phyloP scores from a whole-genome alignment of 2,888 invertebrate species.

The Anaspis maculata region DNA sequence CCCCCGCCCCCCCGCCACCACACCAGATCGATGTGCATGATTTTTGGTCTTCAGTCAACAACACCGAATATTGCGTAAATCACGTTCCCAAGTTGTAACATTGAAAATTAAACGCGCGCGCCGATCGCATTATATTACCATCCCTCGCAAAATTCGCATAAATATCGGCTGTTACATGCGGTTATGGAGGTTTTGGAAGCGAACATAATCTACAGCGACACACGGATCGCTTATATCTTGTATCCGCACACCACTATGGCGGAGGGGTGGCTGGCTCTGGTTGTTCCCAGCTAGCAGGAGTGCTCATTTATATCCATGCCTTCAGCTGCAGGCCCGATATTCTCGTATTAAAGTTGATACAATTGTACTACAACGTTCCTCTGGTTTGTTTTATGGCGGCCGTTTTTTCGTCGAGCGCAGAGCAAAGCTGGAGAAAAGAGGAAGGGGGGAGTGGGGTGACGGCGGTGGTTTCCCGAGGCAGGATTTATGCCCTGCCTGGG shows the following conservation, averaged over 20 bases:
- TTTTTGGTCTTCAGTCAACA: too few relatives aligned
- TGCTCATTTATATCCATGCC: conserved; percentile 28
- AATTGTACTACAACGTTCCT: conserved; percentile 24
- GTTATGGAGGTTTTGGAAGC: conserved; percentile 15
- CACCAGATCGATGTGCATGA: too few relatives aligned
- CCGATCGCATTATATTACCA: conserved; percentile 11
- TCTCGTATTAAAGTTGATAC: conserved; percentile 27
- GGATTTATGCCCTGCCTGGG: too few relatives aligned
- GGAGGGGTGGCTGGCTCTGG: conserved; percentile 7
- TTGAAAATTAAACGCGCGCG: too few relatives aligned
- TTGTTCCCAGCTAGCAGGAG: conserved; percentile 8
- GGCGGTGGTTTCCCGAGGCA: too few relatives aligned
- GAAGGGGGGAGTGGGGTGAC: too few relatives aligned
- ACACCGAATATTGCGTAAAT: too few relatives aligned
- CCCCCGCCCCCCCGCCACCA: too few relatives aligned
- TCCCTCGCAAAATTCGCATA: conserved; percentile 28
- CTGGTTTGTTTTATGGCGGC: conserved; percentile 8
- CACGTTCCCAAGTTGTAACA: conserved; percentile 33
- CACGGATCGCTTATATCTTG: conserved; percentile 21
- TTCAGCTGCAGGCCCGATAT: conserved; percentile 27
- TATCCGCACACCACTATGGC: conserved; percentile 9
- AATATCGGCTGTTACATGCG: conserved; percentile 25
- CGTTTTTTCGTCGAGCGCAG: conserved; percentile 4
- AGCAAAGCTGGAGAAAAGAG: too few relatives aligned
- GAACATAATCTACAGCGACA: conserved; percentile 16